A percentile compares a stretch with the other conserved stretches of the same genome.
These are phyloP conservation scores for Synanthedon myopaeformis DNA, from an alignment of 2,888 invertebrate genomes.

Conservation along the genomic window DNA sequence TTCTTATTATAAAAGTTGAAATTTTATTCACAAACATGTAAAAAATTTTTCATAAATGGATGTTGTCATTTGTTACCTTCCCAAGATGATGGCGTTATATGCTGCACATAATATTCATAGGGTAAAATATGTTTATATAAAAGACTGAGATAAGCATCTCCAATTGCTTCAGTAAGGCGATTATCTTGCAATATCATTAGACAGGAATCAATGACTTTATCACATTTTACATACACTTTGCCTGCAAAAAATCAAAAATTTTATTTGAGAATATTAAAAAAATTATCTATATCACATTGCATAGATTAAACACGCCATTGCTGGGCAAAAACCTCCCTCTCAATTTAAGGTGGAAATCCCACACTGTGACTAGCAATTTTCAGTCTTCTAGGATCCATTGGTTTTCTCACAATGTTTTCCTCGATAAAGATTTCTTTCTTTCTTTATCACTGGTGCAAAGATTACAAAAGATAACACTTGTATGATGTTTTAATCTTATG, in stretches of 20 bases:
- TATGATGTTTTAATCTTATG: neutral
- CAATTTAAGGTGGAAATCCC: too few species aligned
- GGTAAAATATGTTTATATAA: constrained; percentile 67
- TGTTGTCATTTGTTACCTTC: constrained; percentile 48
- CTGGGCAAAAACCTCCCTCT: too few species aligned
- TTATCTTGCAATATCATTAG: constrained; percentile 41
- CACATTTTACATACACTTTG: constrained; percentile 44
- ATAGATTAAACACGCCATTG: neutral
- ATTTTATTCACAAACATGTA: too few species aligned
- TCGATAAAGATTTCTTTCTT: too few species aligned
- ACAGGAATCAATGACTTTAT: constrained; percentile 43
- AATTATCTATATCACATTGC: neutral
- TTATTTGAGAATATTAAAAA: neutral
- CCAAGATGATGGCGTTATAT: constrained; percentile 67
- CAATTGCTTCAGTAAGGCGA: constrained; percentile 36
- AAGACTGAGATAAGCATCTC: constrained; percentile 67
- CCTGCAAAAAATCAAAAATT: constrained; percentile 24
- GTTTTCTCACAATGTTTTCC: too few species aligned
- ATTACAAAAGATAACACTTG: too few species aligned
- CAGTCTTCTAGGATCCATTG: too few species aligned
- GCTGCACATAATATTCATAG: constrained; percentile 57
- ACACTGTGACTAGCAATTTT: too few species aligned
- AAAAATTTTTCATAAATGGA: too few species aligned
- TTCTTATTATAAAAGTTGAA: too few species aligned
- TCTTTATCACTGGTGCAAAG: too few species aligned